phyloP scores from a whole-genome alignment of 2,888 invertebrate genomes.

The Drymonia ruficornis region DNA sequence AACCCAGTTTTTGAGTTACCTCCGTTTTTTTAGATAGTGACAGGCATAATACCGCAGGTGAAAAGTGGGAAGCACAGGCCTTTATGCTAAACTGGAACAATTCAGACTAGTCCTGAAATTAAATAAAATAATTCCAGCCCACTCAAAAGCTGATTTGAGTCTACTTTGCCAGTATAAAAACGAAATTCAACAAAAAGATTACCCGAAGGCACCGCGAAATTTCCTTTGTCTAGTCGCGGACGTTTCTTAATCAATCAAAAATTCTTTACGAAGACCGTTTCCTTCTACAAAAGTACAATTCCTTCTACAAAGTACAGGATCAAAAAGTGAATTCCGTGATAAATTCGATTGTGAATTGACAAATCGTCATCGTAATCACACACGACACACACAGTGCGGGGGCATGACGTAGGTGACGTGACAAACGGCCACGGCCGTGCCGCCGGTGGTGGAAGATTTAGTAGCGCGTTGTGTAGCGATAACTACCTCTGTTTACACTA shows the following conservation, averaged over 20 bases:
- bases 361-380: conserved; percentile 51
- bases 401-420: conserved; percentile 64
- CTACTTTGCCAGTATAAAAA: background rate
- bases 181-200: background rate
- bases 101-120: too few relatives aligned
- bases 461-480: conserved; percentile 67
- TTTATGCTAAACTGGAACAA: too few relatives aligned
- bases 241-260: conserved; percentile 4
- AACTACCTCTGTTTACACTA: conserved; percentile 80
- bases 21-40: background rate
- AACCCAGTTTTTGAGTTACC: background rate
- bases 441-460: conserved; percentile 68
- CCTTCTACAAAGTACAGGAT: background rate
- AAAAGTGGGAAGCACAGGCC: too few relatives aligned
- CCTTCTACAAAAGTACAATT: conserved; percentile 4
- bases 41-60: too few relatives aligned
- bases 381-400: conserved; percentile 44
- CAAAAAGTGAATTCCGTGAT: conserved; percentile 12
- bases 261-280: background rate
- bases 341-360: conserved; percentile 35
- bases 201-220: background rate
- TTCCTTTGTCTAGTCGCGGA: conserved; percentile 1
- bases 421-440: conserved; percentile 57
- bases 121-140: background rate
- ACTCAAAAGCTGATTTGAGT: background rate